Percentiles rank a stretch among this genome's conserved stretches.
Evolutionary conservation across 1,140 invertebrate genomes (phyloP).

Genomic region (Leptinotarsa texana): DNA sequence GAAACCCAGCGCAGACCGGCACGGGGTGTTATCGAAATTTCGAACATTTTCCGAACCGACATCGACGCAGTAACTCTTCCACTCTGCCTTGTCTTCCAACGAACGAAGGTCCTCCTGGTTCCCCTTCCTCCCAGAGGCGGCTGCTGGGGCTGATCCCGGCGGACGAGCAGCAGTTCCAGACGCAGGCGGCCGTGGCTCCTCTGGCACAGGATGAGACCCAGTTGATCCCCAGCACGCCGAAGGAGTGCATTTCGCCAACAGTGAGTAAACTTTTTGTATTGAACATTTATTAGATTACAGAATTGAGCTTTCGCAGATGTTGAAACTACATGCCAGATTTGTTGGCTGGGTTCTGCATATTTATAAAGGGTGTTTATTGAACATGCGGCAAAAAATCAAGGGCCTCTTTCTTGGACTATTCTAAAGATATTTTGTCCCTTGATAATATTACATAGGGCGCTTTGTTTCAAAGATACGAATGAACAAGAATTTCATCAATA

Average conservation of each 20-base stretch:
- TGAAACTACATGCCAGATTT: too few relatives aligned
- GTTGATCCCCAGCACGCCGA: conserved; percentile 47
- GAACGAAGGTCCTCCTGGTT: conserved; percentile 53
- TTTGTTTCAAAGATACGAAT: too few relatives aligned
- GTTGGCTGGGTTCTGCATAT: too few relatives aligned
- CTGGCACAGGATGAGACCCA: conserved; percentile 53
- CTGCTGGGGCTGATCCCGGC: conserved; percentile 54
- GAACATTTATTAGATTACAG: neutral
- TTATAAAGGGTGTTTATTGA: too few relatives aligned
- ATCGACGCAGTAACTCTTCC: conserved; percentile 65
- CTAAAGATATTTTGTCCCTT: too few relatives aligned
- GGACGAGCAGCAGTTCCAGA: conserved; percentile 36
- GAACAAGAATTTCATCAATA: too few relatives aligned
- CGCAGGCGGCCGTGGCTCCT: conserved; percentile 40
- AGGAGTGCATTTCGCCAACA: conserved; percentile 52
- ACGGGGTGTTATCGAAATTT: conserved; percentile 85
- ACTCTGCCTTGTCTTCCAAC: conserved; percentile 64
- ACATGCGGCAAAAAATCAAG: too few relatives aligned
- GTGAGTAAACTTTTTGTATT: conserved; percentile 41
- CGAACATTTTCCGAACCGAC: conserved; percentile 70
- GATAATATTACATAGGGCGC: too few relatives aligned
- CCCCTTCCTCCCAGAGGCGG: conserved; percentile 55
- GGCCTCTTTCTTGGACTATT: too few relatives aligned
- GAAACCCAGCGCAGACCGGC: conserved; percentile 72
- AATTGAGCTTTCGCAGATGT: neutral